Percentiles rank a stretch among this genome's conserved stretches.
Conservation (phyloP, 2,797 vertebrate genomes). For the Rhinogobio ventralis region DNA sequence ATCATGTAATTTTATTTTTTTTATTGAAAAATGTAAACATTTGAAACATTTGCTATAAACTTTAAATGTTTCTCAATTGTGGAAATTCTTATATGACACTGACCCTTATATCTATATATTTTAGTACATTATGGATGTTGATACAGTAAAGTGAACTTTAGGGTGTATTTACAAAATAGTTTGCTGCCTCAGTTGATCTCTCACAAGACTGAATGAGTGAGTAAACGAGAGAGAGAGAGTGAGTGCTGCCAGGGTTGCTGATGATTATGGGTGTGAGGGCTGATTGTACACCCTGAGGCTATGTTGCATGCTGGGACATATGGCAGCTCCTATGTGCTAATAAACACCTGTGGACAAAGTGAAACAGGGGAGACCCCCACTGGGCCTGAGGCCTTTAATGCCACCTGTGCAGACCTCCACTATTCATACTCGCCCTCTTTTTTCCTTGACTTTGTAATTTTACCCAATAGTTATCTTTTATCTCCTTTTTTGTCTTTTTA, state of each 20-base stretch:
- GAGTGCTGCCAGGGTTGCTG: constrained; percentile 73
- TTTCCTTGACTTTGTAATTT: constrained; percentile 8
- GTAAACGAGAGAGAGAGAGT: constrained; percentile 24
- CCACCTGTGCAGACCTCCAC: constrained; percentile 78
- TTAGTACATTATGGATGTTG: neutral
- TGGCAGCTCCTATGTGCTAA: constrained; percentile 85
- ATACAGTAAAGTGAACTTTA: constrained; percentile 11
- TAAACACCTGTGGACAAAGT: constrained; percentile 82
- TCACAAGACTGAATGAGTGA: constrained; percentile 72
- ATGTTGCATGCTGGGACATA: constrained; percentile 77
- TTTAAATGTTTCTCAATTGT: neutral
- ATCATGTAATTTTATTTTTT: no score
- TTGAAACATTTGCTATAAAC: neutral
- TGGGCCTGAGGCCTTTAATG: constrained; percentile 58
- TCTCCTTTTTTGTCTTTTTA: neutral
- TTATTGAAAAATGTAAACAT: no score
- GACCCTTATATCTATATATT: neutral
- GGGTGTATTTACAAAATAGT: constrained; percentile 63
- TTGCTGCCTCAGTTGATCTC: constrained; percentile 70
- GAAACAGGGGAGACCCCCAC: constrained; percentile 67
- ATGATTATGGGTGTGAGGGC: constrained; percentile 77
- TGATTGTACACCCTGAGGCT: constrained; percentile 79
- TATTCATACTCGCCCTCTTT: neutral
- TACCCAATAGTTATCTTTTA: neutral
- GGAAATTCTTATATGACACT: neutral